Evolutionary conservation across 2,797 vertebrate genomes (phyloP), one percentile per base, ranked within the genome.

Genomic region (Leptatherina wallacei): DNA sequence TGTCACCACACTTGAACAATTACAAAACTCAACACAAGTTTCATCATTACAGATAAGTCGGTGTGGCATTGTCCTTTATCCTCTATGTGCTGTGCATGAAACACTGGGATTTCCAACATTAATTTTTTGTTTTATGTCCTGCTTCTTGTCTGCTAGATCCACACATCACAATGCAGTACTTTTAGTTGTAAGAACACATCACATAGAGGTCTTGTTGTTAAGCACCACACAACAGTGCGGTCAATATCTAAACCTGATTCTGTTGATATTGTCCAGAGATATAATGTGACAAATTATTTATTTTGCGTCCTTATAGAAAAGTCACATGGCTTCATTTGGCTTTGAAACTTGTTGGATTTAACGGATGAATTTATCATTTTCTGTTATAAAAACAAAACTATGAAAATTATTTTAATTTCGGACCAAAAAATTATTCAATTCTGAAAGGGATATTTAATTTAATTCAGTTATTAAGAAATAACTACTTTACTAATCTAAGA

Each of bases 351-450:
- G 14, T 40, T 16, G 4, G 38, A 40, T 40, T 40, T 40, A 40
- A 16, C 13, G 1, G 13, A 40, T 40, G 13, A 1, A 13, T 14
- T 40, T 40, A 14, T 40, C 36, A 38, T 13, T 13, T 40, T 40
- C 38, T 40, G 13, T 40, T 12, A 16, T 14, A 16, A 40, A 20
- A n/a, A 24, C 42, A 60, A 38, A 69, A 61, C 20, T 36, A 42
- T 36, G 40, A 69, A 55, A 0, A 5, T 2, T 24, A 4, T 11
- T 69, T 76, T 42, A 10, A 64, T 44, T 81, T 69, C 18, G 61
- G 6, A 22, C 9, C 38, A 38, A 70, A 68, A 22, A 22, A 0
- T 47, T 20, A 8, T 7, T 22, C n/a, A 11, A 1, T 49, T 49
- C n/a, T 63, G 18, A 72, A 67, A 65, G 42, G 24, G 29, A 54